Conservation (phyloP, 2,797 vertebrate species). For the Bradypodion pumilum region DNA sequence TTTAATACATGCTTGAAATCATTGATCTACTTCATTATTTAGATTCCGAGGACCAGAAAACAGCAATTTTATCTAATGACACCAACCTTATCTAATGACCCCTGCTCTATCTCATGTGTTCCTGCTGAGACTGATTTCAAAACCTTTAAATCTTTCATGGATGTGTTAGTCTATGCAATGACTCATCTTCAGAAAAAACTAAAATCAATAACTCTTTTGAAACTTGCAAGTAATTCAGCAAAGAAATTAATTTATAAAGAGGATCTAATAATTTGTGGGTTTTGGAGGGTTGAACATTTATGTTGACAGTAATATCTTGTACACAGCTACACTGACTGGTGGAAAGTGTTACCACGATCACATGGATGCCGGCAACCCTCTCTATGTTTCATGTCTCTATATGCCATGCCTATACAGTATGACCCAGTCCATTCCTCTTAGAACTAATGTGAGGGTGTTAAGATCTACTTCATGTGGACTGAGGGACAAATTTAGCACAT, state of each 20-base stretch:
- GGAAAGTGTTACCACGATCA: background rate
- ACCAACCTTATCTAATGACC: background rate
- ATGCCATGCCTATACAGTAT: background rate
- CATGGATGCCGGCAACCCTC: background rate
- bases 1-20: background rate
- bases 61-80: background rate
- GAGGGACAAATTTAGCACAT: no score
- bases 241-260: background rate
- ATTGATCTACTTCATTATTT: background rate
- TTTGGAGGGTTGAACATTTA: background rate
- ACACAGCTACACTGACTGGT: background rate
- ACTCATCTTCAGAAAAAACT: no score
- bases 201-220: background rate
- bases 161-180: background rate
- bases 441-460: no score
- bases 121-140: background rate
- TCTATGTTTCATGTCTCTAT: no score
- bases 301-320: background rate
- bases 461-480: no score
- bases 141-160: background rate
- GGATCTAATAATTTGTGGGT: no score
- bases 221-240: background rate
- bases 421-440: background rate
- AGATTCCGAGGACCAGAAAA: background rate
- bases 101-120: background rate